Conservation (phyloP, 30 jellyfish, hydroid and myxozoan species). For the Turritopsis rubra region DNA sequence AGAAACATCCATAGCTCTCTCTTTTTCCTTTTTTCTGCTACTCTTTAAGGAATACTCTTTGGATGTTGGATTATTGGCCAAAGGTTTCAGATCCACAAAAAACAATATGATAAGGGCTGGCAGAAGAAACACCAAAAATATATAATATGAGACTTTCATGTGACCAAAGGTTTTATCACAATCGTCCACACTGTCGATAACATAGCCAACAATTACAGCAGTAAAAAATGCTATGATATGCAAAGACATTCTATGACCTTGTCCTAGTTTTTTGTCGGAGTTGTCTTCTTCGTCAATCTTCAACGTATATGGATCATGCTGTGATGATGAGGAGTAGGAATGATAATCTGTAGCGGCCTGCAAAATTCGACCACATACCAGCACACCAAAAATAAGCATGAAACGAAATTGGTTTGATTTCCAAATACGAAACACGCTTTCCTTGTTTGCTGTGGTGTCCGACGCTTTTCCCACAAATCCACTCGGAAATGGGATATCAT, state of each 20-base stretch:
- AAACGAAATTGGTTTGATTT: not conserved
- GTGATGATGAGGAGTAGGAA: not conserved
- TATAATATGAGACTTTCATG: not conserved
- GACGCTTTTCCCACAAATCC: not conserved
- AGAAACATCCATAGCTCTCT: not conserved
- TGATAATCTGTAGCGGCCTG: constrained; percentile 8
- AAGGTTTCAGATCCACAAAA: not conserved
- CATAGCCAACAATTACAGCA: not conserved
- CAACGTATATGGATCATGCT: not conserved
- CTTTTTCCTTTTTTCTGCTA: not conserved
- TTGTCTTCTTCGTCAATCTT: not conserved
- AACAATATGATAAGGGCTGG: not conserved
- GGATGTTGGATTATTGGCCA: not conserved
- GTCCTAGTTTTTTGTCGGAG: too few species aligned
- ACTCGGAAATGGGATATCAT: not conserved
- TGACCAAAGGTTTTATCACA: not conserved
- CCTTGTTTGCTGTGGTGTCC: not conserved
- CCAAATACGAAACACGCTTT: not conserved
- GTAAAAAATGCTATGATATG: not conserved
- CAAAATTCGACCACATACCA: constrained; percentile 2
- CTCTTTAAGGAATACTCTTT: not conserved
- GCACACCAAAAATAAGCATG: not conserved
- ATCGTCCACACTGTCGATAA: not conserved
- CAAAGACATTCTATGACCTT: not conserved
- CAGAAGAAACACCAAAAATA: not conserved